Percentiles rank a stretch among this genome's conserved stretches.
Evolutionary conservation across 2,888 invertebrate species (phyloP).

Genomic region (Lasioglossum oenotherae): DNA sequence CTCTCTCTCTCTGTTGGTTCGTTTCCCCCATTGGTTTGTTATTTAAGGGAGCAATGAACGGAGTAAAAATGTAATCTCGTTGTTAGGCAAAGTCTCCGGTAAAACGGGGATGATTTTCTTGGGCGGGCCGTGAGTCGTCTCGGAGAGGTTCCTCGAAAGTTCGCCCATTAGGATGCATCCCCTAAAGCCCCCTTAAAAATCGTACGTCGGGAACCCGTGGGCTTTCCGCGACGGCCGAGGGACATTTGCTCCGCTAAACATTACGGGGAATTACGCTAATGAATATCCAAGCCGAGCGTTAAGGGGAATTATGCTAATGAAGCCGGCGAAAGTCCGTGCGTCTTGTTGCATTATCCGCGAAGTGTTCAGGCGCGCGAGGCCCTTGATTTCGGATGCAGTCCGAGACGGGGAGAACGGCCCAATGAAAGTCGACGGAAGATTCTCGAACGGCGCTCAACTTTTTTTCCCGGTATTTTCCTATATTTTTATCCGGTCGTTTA

Average conservation of each 20-base stretch:
- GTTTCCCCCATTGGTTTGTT: background rate
- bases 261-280: conserved; percentile 54
- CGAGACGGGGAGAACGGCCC: background rate
- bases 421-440: background rate
- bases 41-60: background rate
- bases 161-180: conserved; percentile 11
- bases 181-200: conserved; percentile 15
- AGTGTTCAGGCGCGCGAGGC: conserved; percentile 16
- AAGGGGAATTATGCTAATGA: conserved; percentile 54
- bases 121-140: background rate
- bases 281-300: conserved; percentile 51
- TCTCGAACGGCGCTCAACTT: background rate
- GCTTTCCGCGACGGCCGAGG: conserved; percentile 23
- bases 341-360: conserved; percentile 52
- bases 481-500: background rate
- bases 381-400: conserved; percentile 28
- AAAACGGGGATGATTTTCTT: background rate
- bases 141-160: background rate
- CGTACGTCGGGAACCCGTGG: conserved; percentile 24
- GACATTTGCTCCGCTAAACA: conserved; percentile 46
- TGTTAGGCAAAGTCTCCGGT: background rate
- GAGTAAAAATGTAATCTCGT: background rate
- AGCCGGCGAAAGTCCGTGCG: conserved; percentile 20
- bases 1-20: background rate
- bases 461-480: background rate